phyloP scores from a whole-genome alignment of 30 jellyfish, hydroid and myxozoan species.

The Cassiopea andromeda region DNA sequence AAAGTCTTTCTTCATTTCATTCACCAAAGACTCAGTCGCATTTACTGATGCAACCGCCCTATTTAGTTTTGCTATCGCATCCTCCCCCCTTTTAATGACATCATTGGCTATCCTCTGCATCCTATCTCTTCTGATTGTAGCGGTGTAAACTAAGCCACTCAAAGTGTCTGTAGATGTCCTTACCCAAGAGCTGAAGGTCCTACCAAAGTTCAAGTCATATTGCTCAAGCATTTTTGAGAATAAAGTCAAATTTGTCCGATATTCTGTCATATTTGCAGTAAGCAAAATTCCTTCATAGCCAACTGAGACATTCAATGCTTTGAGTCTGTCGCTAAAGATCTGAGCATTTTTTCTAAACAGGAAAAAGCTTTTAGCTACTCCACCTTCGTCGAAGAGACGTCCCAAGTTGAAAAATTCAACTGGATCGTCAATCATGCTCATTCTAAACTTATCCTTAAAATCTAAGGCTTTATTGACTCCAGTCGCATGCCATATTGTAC shows the following conservation, averaged over 20 bases:
- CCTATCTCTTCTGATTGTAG: neutral
- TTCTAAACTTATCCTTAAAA: slow-evolving; percentile 8
- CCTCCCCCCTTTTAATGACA: slow-evolving; percentile 6
- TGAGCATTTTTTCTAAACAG: neutral
- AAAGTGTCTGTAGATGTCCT: neutral
- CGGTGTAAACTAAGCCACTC: neutral
- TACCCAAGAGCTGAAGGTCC: neutral
- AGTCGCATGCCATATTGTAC: slow-evolving; percentile 40
- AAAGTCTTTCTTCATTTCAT: slow-evolving; percentile 19
- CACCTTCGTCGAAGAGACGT: slow-evolving; percentile 21
- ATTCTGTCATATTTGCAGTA: slow-evolving; percentile 22
- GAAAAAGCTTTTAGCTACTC: neutral
- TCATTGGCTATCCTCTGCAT: neutral
- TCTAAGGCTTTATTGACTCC: slow-evolving; percentile 1
- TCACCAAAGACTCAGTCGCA: neutral
- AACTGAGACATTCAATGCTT: neutral
- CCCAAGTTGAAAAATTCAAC: slow-evolving; percentile 11
- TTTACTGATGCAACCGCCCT: slow-evolving; percentile 4
- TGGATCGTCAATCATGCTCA: slow-evolving; percentile 13
- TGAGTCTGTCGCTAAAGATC: neutral
- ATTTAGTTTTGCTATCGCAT: neutral
- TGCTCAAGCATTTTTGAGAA: neutral
- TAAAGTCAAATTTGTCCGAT: neutral
- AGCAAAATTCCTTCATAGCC: slow-evolving; percentile 15
- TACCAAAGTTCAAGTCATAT: slow-evolving; percentile 12